Conservation (phyloP, 2,888 invertebrate species). For the Amorpha juglandis region DNA sequence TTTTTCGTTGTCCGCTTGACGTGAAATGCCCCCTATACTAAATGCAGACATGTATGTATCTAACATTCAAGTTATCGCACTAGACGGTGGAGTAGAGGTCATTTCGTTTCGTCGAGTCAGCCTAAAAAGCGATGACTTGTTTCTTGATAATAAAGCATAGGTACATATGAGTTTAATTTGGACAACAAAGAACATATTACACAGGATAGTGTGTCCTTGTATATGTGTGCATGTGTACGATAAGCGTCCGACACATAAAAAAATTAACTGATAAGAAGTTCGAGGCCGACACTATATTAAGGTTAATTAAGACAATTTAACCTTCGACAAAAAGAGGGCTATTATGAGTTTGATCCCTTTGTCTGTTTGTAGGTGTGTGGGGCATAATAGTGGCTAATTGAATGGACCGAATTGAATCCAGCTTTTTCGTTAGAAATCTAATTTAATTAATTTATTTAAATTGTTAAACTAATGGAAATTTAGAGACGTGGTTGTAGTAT, state of each 20-base stretch:
- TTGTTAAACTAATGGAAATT: too few relatives aligned
- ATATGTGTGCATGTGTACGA: background rate
- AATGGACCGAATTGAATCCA: too few relatives aligned
- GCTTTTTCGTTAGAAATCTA: too few relatives aligned
- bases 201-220: background rate
- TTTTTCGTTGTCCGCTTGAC: too few relatives aligned
- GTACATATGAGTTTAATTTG: background rate
- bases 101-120: background rate
- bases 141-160: background rate
- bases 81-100: background rate
- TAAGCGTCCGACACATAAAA: conserved; percentile 6
- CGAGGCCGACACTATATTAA: background rate
- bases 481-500: too few relatives aligned
- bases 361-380: too few relatives aligned
- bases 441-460: too few relatives aligned
- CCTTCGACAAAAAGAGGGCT: too few relatives aligned
- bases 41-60: too few relatives aligned
- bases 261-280: background rate
- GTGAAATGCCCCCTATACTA: too few relatives aligned
- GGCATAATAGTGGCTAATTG: too few relatives aligned
- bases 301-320: background rate
- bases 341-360: too few relatives aligned
- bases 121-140: conserved; percentile 3
- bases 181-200: conserved; percentile 12
- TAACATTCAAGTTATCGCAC: background rate